Conservation (phyloP, 2,797 vertebrate species). For the Salmo trutta region DNA sequence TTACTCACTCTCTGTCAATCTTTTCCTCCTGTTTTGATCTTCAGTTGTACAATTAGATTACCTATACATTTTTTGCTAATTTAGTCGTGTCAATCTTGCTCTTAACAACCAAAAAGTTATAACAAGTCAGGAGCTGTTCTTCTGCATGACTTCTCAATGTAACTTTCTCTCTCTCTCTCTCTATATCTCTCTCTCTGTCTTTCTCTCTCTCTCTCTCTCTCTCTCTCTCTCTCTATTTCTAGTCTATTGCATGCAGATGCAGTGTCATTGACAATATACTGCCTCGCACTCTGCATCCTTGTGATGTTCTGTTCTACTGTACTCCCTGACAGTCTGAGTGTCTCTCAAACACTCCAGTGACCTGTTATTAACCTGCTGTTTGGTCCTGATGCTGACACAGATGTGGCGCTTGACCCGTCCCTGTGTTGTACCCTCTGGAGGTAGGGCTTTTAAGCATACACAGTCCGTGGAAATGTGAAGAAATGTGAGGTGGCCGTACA, state of each 20-base stretch:
- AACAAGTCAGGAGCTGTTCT: too few species aligned
- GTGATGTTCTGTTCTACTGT: not conserved
- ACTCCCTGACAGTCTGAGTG: not conserved
- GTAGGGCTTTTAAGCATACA: conserved; percentile 30
- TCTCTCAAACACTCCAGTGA: not conserved
- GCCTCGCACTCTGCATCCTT: not conserved
- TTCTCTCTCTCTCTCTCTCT: too few species aligned
- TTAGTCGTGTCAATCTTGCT: too few species aligned
- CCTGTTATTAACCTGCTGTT: not conserved
- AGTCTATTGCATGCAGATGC: not conserved
- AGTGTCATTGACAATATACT: not conserved
- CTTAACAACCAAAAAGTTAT: too few species aligned
- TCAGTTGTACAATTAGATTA: too few species aligned
- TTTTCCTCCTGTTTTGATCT: too few species aligned
- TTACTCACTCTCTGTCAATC: too few species aligned
- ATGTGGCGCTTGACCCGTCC: not conserved
- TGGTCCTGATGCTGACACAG: not conserved
- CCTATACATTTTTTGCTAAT: too few species aligned
- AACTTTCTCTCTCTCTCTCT: too few species aligned
- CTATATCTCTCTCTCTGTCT: not conserved
- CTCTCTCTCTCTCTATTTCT: too few species aligned
- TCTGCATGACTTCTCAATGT: too few species aligned
- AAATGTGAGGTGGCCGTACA: conserved; percentile 26
- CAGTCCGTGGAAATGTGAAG: conserved; percentile 24
- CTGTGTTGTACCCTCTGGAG: conserved; percentile 11